These are phyloP conservation scores for Caenorhabditis imperialis DNA, from an alignment of 2,888 invertebrate genomes.

Conservation along the genomic window DNA sequence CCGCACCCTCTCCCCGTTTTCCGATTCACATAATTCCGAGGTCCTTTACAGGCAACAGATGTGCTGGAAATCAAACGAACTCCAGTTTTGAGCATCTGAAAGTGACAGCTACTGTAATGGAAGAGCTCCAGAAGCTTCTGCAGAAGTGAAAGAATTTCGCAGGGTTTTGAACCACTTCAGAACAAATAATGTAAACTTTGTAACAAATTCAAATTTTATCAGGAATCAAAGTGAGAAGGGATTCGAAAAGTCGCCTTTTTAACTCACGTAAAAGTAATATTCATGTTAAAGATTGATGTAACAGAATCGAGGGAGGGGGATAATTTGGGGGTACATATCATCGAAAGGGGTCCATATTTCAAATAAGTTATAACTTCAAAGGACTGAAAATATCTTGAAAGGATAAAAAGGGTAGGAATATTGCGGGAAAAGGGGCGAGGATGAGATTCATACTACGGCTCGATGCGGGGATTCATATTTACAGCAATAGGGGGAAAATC, in stretches of 20 bases:
- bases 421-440: no score
- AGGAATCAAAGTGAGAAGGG: no score
- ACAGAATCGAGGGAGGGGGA: background rate
- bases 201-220: no score
- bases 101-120: background rate
- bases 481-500: background rate
- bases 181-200: no score
- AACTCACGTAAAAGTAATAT: no score
- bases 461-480: no score
- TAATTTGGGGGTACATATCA: background rate
- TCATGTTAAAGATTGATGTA: background rate
- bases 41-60: slow-evolving; percentile 21
- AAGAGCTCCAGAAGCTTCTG: background rate
- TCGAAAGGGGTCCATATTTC: no score
- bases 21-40: slow-evolving; percentile 39
- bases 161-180: background rate
- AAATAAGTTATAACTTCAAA: no score
- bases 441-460: no score
- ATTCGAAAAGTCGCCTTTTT: no score
- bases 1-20: slow-evolving; percentile 54
- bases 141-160: background rate
- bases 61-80: slow-evolving; percentile 13
- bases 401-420: no score
- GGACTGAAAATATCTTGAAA: no score
- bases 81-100: slow-evolving; percentile 36